These are phyloP conservation scores for Bos taurus DNA, from an alignment of 2,113 vertebrate genomes.

Conservation along the genomic window ARS-UCD2.0 NC_037331.1:53303501-53304000, in stretches of 20 bases:
- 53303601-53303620: neutral
- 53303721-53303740: neutral
- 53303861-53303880: neutral
- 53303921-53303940: neutral
- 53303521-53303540: neutral
- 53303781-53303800: neutral
- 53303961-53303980: neutral
- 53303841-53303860: accelerated
- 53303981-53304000: neutral
- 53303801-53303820: neutral
- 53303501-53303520: neutral
- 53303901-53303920: neutral
- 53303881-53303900: neutral
- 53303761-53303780: neutral
- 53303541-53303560: neutral
- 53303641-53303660: neutral
- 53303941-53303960: neutral
- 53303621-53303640: neutral
- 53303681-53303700: neutral
- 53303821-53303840: neutral
- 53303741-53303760: neutral
- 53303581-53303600: neutral
- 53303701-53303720: neutral
- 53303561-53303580: neutral
- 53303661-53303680: neutral